phyloP scores from a whole-genome alignment of 53 echinoderm and acorn worm species.

The Mesocentrotus franciscanus region DNA sequence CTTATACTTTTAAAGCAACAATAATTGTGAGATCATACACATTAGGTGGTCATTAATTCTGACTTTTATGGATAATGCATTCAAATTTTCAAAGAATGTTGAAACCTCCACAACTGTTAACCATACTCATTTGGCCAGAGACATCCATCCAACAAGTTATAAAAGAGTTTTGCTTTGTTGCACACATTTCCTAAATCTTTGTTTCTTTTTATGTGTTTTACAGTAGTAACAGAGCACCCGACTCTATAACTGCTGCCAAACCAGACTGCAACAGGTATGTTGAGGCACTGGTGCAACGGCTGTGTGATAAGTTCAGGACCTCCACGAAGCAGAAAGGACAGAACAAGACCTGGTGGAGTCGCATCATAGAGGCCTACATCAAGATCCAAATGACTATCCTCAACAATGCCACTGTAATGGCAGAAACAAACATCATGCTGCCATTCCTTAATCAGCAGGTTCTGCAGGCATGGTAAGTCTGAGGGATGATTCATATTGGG shows the following conservation, averaged over 20 bases:
- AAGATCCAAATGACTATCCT: slow-evolving; percentile 35
- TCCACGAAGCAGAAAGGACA: slow-evolving; percentile 30
- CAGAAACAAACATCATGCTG: slow-evolving; percentile 51
- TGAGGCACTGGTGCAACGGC: slow-evolving; percentile 58
- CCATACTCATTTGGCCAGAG: neutral
- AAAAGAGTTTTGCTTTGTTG: neutral
- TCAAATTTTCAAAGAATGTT: neutral
- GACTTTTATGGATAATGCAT: neutral
- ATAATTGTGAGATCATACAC: no score
- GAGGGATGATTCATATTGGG: slow-evolving; percentile 25
- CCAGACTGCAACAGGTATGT: slow-evolving; percentile 66
- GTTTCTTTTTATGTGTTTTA: neutral
- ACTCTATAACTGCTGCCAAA: slow-evolving; percentile 27
- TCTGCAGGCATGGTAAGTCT: slow-evolving; percentile 66
- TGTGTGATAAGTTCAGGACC: slow-evolving; percentile 26
- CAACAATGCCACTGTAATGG: slow-evolving; percentile 59
- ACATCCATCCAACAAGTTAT: neutral
- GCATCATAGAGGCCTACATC: slow-evolving; percentile 30
- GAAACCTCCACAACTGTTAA: neutral
- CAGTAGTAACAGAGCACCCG: neutral
- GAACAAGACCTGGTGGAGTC: slow-evolving; percentile 47
- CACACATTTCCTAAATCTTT: neutral
- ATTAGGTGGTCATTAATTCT: neutral
- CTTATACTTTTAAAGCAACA: no score
- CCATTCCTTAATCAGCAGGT: slow-evolving; percentile 53